Base-by-base conservation (phyloP, 2,797 vertebrate species). In the Lacerta bilineata region DNA sequence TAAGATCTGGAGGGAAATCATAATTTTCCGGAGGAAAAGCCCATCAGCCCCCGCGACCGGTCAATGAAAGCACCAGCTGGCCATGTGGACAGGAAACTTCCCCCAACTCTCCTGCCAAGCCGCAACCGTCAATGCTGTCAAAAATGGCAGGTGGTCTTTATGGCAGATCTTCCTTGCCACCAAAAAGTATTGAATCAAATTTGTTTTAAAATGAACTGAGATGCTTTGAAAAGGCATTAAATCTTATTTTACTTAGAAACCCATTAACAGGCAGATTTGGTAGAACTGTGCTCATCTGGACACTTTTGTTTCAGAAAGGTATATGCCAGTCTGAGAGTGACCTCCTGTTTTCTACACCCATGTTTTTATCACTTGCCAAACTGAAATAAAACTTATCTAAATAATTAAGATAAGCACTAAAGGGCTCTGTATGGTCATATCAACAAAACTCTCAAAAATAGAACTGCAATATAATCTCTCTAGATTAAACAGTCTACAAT, bases 401-500 rank as follows among this genome's bases (percentile, higher is more conserved):
- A 97, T 96, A 97, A 93, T 96, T 96, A 94, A 97, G 96, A 96
- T 97, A 96, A 96, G 95, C 94, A 91, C 74, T 72, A 91, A 96
- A 93, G 85, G 91, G 92, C 93, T 93, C 91, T 91, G 88, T 91
- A 89, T 93, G 95, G 93, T 95, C 96, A 95, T 96, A 96, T 96
- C 96, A 96, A 95, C 96, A 96, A 95, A 95, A 93, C 93, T 96
- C 97, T 98, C 95, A 95, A 97, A 97, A 96, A 94, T 96, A 95
- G 97, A 96, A 96, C 96, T 96, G 95, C 97, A 98, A 97, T 95
- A 97, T 97, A 98, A 97, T 98, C 97, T 98, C 95, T 92, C 96
- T 95, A 97, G 96, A 97, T 97, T 97, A 97, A 97, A 98, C 97
- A 97, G 96, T 95, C 93, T 97, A 97, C 97, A 97, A 96, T 97